Evolutionary conservation across 2,888 invertebrate species (phyloP).

Genomic region (Nysson spinosus): DNA sequence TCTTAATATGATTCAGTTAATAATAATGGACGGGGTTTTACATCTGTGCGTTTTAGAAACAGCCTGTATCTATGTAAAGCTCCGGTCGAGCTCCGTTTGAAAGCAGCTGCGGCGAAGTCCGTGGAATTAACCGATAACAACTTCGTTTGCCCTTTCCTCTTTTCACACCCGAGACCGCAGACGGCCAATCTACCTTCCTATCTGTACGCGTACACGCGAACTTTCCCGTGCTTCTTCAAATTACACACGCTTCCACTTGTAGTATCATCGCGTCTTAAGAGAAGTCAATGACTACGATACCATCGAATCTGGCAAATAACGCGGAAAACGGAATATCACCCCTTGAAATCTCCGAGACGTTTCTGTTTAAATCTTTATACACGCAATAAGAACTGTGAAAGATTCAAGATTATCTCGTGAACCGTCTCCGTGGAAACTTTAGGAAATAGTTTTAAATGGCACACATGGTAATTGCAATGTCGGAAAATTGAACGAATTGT

Average conservation of each 20-base stretch:
- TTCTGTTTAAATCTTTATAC: neutral
- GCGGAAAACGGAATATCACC: neutral
- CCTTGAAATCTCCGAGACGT: neutral
- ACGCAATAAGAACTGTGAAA: neutral
- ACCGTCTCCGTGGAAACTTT: too few relatives aligned
- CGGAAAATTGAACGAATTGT: too few relatives aligned
- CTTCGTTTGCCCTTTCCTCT: slow-evolving; percentile 61
- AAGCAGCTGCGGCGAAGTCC: slow-evolving; percentile 64
- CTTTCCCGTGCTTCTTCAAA: neutral
- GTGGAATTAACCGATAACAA: slow-evolving; percentile 68
- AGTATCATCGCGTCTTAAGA: too few relatives aligned
- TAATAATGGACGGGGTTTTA: too few relatives aligned
- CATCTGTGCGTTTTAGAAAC: too few relatives aligned
- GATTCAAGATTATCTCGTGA: neutral
- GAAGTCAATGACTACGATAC: neutral
- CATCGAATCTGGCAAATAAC: too few relatives aligned
- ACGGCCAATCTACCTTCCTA: slow-evolving; percentile 47
- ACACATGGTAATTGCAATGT: too few relatives aligned
- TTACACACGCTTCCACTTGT: neutral
- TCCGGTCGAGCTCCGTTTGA: slow-evolving; percentile 24
- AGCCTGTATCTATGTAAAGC: slow-evolving; percentile 18
- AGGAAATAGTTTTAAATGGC: too few relatives aligned
- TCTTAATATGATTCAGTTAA: too few relatives aligned
- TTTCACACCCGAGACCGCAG: slow-evolving; percentile 27
- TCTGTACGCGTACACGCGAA: slow-evolving; percentile 17